These are phyloP conservation scores for Cataglyphis livida DNA, from an alignment of 2,888 invertebrate genomes.

Conservation along the genomic window DNA sequence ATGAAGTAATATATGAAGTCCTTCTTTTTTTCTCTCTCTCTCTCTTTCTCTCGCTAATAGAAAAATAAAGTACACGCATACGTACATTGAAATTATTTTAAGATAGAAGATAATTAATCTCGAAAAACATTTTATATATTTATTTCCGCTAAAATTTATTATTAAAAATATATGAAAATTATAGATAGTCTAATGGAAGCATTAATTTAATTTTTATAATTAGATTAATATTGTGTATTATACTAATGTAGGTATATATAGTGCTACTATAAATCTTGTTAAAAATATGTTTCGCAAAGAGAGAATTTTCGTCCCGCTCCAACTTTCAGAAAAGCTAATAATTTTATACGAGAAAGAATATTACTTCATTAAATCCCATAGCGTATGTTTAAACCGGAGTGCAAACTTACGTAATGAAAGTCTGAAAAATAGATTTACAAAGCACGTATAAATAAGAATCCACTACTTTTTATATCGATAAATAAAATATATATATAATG, in stretches of 20 bases:
- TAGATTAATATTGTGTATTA: constrained; percentile 25
- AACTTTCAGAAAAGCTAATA: constrained; percentile 33
- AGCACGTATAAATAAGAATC: constrained; percentile 24
- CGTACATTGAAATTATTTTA: not conserved
- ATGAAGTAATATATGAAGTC: too few species aligned
- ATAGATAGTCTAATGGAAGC: constrained; percentile 16
- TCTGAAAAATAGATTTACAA: constrained; percentile 27
- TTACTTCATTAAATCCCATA: constrained; percentile 44
- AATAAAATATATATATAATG: not conserved
- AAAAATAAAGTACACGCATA: not conserved
- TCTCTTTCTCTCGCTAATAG: not conserved
- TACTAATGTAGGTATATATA: constrained; percentile 1
- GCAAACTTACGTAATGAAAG: constrained; percentile 45
- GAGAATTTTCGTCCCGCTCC: constrained; percentile 25
- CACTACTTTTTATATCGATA: constrained; percentile 29
- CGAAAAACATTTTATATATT: not conserved
- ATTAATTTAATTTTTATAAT: not conserved
- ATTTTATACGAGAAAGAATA: constrained; percentile 47
- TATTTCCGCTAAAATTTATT: not conserved
- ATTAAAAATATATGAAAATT: not conserved
- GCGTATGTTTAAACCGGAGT: constrained; percentile 32
- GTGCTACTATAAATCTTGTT: constrained; percentile 31
- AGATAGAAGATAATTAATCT: not conserved
- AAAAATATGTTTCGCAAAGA: constrained; percentile 27
- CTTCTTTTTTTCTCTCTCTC: not conserved